A percentile compares a stretch with the other conserved stretches of the same genome.
phyloP scores from a whole-genome alignment of 2,113 vertebrate species.

The Larimichthys crocea region DNA sequence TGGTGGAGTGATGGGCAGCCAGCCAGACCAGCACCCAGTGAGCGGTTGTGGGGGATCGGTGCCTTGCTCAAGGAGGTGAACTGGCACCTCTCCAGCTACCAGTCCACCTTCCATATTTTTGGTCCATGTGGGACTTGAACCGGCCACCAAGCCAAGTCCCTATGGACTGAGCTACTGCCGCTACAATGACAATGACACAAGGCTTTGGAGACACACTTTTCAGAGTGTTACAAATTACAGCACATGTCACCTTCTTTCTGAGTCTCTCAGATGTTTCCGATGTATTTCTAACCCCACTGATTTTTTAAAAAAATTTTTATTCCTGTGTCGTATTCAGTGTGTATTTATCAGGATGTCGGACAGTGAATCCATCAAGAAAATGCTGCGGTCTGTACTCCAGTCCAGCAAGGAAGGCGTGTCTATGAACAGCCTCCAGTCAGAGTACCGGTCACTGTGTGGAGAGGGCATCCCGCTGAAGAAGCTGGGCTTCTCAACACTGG shows the following conservation, averaged over 20 bases:
- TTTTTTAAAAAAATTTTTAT: background rate
- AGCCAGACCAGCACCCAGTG: too few species aligned
- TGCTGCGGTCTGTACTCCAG: slow-evolving; percentile 91
- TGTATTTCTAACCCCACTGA: background rate
- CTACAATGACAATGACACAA: background rate
- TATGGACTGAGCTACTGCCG: too few species aligned
- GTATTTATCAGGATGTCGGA: slow-evolving; percentile 85
- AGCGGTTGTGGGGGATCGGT: too few species aligned
- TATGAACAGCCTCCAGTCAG: slow-evolving; percentile 84
- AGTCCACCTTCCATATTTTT: too few species aligned
- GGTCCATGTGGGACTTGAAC: too few species aligned
- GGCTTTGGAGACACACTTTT: background rate
- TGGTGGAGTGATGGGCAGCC: too few species aligned
- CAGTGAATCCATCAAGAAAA: slow-evolving; percentile 86
- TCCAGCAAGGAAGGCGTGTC: slow-evolving; percentile 88
- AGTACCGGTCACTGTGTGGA: slow-evolving; percentile 88
- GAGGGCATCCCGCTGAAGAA: slow-evolving; percentile 89
- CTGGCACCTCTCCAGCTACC: too few species aligned
- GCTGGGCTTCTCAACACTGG: slow-evolving; percentile 86
- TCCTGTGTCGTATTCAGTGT: background rate
- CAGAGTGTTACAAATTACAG: background rate
- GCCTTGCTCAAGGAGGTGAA: too few species aligned
- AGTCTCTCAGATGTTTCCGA: background rate
- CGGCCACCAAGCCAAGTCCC: too few species aligned
- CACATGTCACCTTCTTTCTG: background rate